Evolutionary conservation across 2,888 invertebrate genomes (phyloP), one percentile per base, ranked within the genome.

Genomic region (Nomada goodeniana): DNA sequence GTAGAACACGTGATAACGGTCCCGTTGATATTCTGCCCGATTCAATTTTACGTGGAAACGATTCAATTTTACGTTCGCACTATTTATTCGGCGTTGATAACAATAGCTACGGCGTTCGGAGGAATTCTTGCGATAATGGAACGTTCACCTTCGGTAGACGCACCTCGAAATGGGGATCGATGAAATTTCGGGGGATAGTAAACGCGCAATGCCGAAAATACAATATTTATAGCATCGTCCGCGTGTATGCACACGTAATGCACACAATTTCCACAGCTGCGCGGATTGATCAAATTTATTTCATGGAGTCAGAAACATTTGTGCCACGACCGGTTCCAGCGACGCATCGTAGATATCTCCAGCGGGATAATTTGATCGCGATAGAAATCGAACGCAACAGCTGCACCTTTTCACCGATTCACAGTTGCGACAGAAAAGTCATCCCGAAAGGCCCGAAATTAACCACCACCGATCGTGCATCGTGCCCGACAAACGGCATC

Each of bases 1-100:
- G 70, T 11, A 53, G 15, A n/a, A 50, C 5, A 42, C 65, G 70
- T 75, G 76, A 29, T 10, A 52, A 61, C 79, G 82, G 82, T 86
- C 80, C 72, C 50, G 42, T 63, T 53, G 78, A 79, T 82, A 60
- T 67, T 47, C 61, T 20, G 57, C 36, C 36, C 55, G 23, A 71
- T 50, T 75, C 59, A n/a, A 23, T 70, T 68, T 52, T 29, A 55
- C 71, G 61, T 15, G 52, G 23, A 63, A 59, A 20, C n/a, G 11
- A 9, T 3, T n/a, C n/a, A n/a, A n/a, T n/a, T n/a, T n/a, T n/a
- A n/a, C n/a, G n/a, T 44, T 20, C 4, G 29, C 4, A n/a, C 55
- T 61, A 52, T 82, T 77, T 82, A 44, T 55, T 67, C 63, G 11
- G 26, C 44, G n/a, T n/a, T 11, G 60, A 64, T 77, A 59, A 83